These are phyloP conservation scores for Drosophila mimica DNA, from an alignment of 2,888 invertebrate genomes.

Conservation along the genomic window DNA sequence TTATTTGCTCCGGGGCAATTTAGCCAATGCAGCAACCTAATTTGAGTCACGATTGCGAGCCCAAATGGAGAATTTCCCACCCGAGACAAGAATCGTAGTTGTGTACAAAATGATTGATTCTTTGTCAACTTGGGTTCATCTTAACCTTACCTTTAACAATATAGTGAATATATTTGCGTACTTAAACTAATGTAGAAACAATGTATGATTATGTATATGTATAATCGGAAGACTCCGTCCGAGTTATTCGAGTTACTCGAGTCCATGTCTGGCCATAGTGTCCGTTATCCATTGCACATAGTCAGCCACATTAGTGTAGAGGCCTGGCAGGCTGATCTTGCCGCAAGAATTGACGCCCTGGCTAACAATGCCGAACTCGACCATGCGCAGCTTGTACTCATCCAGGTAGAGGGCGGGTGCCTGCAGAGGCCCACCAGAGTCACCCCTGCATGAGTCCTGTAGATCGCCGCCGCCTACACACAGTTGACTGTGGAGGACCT, in stretches of 20 bases:
- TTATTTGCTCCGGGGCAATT: neutral
- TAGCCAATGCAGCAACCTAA: neutral
- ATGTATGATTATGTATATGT: neutral
- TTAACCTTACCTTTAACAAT: neutral
- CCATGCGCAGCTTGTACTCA: constrained; percentile 62
- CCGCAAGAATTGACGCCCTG: constrained; percentile 87
- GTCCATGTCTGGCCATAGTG: constrained; percentile 61
- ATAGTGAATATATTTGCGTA: neutral
- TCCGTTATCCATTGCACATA: constrained; percentile 86
- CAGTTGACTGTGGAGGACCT: constrained; percentile 83
- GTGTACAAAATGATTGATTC: neutral
- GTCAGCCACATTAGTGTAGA: constrained; percentile 86
- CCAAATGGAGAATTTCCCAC: neutral
- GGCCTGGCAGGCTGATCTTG: constrained; percentile 86
- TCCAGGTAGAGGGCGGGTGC: constrained; percentile 55
- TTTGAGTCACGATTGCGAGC: neutral
- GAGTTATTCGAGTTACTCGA: constrained; percentile 29
- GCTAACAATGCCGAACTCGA: constrained; percentile 87
- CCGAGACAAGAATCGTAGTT: neutral
- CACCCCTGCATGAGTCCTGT: constrained; percentile 80
- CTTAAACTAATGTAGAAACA: neutral
- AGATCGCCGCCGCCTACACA: constrained; percentile 84
- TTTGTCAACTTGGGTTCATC: neutral
- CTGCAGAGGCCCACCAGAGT: constrained; percentile 80
- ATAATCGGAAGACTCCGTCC: neutral